Evolutionary conservation across 2,888 invertebrate genomes (phyloP).

Genomic region (Oligia fasciuncula): DNA sequence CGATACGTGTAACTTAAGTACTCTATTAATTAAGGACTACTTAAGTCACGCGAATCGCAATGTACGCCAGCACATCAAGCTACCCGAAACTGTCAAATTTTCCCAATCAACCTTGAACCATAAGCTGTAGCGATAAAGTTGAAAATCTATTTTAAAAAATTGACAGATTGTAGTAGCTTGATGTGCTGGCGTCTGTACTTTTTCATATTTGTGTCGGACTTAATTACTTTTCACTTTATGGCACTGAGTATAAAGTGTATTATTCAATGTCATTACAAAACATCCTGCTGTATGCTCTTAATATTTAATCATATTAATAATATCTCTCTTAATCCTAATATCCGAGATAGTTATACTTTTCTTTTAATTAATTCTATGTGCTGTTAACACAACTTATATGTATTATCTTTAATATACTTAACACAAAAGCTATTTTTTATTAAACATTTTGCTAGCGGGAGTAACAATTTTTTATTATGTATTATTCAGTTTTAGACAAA

Average conservation of each 20-base stretch:
- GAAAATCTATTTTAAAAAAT: too few relatives aligned
- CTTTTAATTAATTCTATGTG: slow-evolving; percentile 20
- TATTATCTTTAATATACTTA: background rate
- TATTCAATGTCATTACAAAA: background rate
- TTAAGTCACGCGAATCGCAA: too few relatives aligned
- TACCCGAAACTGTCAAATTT: too few relatives aligned
- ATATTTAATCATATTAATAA: background rate
- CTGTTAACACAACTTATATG: slow-evolving; percentile 35
- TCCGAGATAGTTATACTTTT: slow-evolving; percentile 1
- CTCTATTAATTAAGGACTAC: too few relatives aligned
- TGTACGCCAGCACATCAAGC: too few relatives aligned
- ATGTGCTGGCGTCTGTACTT: too few relatives aligned
- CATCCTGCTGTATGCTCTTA: background rate
- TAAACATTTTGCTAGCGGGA: slow-evolving; percentile 10
- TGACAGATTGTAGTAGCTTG: too few relatives aligned
- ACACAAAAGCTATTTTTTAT: background rate
- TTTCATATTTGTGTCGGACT: background rate
- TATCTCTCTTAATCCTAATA: background rate
- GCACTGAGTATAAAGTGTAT: background rate
- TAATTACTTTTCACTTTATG: background rate
- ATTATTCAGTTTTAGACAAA: slow-evolving; percentile 32
- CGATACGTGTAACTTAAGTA: too few relatives aligned
- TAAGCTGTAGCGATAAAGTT: too few relatives aligned
- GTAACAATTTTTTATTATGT: slow-evolving; percentile 9
- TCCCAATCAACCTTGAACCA: too few relatives aligned